Percentiles rank a stretch among this genome's conserved stretches.
Evolutionary conservation across 2,888 invertebrate species (phyloP).

Genomic region (Nemapogon koenigi): DNA sequence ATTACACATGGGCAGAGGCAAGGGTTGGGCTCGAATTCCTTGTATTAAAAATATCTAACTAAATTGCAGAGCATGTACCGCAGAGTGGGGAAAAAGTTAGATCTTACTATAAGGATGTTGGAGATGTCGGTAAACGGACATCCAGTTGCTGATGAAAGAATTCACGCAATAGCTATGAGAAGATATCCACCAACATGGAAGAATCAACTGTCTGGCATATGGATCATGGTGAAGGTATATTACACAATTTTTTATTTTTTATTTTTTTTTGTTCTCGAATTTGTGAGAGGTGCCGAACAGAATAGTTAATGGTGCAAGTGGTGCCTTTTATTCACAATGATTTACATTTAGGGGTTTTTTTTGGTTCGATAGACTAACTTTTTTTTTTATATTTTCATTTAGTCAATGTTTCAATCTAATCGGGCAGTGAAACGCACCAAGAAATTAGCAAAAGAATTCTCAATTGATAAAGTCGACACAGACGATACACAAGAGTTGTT

Average conservation of each 20-base stretch:
- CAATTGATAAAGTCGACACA: slow-evolving; percentile 27
- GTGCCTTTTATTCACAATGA: too few species aligned
- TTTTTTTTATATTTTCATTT: background rate
- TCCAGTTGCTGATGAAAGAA: slow-evolving; percentile 59
- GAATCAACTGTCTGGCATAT: background rate
- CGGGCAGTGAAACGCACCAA: slow-evolving; percentile 28
- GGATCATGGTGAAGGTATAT: slow-evolving; percentile 1
- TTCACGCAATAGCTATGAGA: slow-evolving; percentile 47
- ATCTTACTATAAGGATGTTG: slow-evolving; percentile 50
- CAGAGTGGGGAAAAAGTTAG: slow-evolving; percentile 39
- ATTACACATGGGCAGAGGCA: background rate
- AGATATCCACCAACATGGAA: slow-evolving; percentile 32
- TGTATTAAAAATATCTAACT: too few species aligned
- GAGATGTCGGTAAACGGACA: slow-evolving; percentile 71
- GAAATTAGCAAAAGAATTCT: slow-evolving; percentile 28
- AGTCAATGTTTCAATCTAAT: slow-evolving; percentile 32
- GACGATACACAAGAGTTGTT: slow-evolving; percentile 30
- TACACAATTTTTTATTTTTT: too few species aligned
- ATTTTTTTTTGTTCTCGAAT: too few species aligned
- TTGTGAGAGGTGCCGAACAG: too few species aligned
- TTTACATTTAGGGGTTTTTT: too few species aligned
- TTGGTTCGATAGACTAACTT: too few species aligned
- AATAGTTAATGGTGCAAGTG: too few species aligned
- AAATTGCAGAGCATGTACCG: slow-evolving; percentile 55
- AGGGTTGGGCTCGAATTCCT: too few species aligned